Evolutionary conservation across 2,113 vertebrate genomes (phyloP).

Genomic region (Callipepla squamata): DNA sequence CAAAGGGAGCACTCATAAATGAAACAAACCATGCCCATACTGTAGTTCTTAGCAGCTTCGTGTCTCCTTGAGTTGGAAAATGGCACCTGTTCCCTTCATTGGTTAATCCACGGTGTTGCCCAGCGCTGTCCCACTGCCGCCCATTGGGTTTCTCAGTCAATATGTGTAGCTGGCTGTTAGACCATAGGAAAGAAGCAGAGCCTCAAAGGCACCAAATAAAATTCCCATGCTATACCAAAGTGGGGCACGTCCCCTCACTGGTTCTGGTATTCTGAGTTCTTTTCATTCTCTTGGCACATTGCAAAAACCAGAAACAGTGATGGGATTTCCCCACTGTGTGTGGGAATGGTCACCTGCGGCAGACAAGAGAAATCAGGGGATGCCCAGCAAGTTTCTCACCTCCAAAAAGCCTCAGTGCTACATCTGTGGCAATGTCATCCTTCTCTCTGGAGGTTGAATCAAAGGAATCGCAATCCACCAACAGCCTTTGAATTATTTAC

Average conservation of each 20-base stretch:
- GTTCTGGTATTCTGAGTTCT: background rate
- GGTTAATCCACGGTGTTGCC: background rate
- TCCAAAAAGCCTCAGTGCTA: background rate
- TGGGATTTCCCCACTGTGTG: background rate
- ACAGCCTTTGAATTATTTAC: conserved; percentile 34
- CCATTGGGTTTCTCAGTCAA: background rate
- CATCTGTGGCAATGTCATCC: background rate
- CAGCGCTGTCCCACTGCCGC: background rate
- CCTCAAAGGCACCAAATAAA: background rate
- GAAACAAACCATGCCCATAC: background rate
- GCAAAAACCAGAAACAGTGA: background rate
- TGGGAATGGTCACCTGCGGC: background rate
- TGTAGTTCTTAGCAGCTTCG: background rate
- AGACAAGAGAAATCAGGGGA: background rate
- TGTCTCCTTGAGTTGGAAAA: background rate
- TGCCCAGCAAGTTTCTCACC: background rate
- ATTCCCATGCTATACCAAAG: background rate
- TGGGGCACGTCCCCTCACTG: background rate
- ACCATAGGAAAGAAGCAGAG: background rate
- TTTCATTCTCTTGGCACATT: background rate
- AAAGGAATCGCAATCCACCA: conserved; percentile 2
- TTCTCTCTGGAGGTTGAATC: background rate
- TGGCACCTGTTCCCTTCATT: background rate
- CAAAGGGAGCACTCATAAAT: rapidly evolving
- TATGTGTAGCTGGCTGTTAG: background rate